Evolutionary conservation across 2,888 invertebrate genomes (phyloP).

Genomic region (Sesia bembeciformis): DNA sequence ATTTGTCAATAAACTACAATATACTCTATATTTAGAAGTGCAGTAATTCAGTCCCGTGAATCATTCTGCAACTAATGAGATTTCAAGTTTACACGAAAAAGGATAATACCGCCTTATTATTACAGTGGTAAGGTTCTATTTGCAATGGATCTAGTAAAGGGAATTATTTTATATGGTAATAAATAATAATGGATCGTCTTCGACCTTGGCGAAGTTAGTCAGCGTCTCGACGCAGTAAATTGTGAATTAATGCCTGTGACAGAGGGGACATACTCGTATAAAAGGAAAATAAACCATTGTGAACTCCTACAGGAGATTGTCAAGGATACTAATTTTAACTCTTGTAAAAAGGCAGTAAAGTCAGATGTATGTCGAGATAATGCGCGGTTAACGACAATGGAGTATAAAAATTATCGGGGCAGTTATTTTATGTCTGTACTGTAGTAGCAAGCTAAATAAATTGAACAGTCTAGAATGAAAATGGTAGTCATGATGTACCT

Average conservation of each 20-base stretch:
- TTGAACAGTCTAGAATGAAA: no score
- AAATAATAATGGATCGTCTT: slow-evolving; percentile 69
- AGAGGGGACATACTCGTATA: not conserved
- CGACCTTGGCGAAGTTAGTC: slow-evolving; percentile 69
- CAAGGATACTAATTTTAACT: no score
- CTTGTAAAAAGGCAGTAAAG: no score
- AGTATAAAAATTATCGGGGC: no score
- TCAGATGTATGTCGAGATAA: no score
- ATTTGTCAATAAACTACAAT: not conserved
- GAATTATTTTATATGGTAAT: slow-evolving; percentile 55
- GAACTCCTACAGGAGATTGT: no score
- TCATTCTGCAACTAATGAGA: slow-evolving; percentile 25
- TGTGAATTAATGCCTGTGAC: slow-evolving; percentile 15
- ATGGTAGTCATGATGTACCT: no score
- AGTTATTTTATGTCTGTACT: no score
- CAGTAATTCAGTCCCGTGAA: slow-evolving; percentile 3
- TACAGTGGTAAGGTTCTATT: slow-evolving; percentile 26
- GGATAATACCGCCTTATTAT: slow-evolving; percentile 27
- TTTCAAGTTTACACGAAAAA: slow-evolving; percentile 20
- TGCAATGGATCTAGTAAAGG: slow-evolving; percentile 10
- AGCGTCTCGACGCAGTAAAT: slow-evolving; percentile 36
- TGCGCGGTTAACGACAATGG: no score
- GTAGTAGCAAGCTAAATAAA: no score
- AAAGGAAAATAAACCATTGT: not conserved
- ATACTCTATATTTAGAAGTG: slow-evolving; percentile 2